A percentile compares a stretch with the other conserved stretches of the same genome.
These are phyloP conservation scores for Virgularia gustaviana DNA, from an alignment of 92 coral and sea anemone species.

Conservation along the genomic window DNA sequence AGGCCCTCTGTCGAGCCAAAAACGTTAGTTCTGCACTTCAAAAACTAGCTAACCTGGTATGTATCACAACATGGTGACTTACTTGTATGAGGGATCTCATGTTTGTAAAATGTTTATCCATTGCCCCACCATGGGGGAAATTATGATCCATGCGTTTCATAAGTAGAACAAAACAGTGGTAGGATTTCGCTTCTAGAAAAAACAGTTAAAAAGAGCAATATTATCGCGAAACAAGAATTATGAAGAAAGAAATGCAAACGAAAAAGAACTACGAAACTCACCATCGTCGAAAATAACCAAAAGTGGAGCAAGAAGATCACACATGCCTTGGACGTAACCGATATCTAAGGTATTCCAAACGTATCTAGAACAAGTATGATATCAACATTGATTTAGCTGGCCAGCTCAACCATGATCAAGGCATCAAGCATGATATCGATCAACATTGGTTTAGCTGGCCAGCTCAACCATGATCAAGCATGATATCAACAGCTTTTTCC, in stretches of 20 bases:
- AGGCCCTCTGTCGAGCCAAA: too few species aligned
- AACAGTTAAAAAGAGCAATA: background rate
- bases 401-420: too few species aligned
- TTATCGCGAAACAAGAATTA: background rate
- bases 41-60: too few species aligned
- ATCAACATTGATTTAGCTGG: too few species aligned
- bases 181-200: slow-evolving; percentile 77
- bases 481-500: background rate
- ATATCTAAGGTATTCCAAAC: slow-evolving; percentile 92
- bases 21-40: too few species aligned
- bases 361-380: slow-evolving; percentile 57
- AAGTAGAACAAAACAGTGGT: slow-evolving; percentile 90
- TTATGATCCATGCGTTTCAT: slow-evolving; percentile 97
- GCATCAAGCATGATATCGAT: background rate
- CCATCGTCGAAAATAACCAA: slow-evolving; percentile 93
- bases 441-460: too few species aligned
- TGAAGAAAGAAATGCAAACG: background rate
- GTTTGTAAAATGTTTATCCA: slow-evolving; percentile 92
- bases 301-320: slow-evolving; percentile 94
- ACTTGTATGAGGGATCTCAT: slow-evolving; percentile 98
- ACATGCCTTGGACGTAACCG: slow-evolving; percentile 98
- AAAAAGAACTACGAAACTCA: slow-evolving; percentile 39
- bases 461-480: too few species aligned
- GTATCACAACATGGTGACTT: too few species aligned
- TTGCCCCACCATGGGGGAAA: slow-evolving; percentile 94